Evolutionary conservation across 2,113 vertebrate genomes (phyloP), one percentile per base, ranked within the genome.

Genomic region (Ameiurus melas): DNA sequence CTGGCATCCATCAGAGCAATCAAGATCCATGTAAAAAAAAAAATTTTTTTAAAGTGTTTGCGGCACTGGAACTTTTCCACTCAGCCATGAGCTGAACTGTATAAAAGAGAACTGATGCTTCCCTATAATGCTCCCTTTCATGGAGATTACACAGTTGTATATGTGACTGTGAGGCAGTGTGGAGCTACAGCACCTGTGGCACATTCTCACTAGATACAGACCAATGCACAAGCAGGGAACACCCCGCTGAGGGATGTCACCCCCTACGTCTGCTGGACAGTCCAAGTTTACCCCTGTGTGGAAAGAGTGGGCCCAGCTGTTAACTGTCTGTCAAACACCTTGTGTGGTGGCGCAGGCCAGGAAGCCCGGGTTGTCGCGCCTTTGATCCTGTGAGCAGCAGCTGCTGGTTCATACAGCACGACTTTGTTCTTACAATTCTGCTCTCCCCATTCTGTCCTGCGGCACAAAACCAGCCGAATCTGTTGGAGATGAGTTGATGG

Each of bases 311-410:
- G 92, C 93, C 96, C 97, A 98, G 97, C 97, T 99, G 97, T 97
- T 97, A 97, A 96, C 97, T 97, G 98, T 97, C 98, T 96, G 96
- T 99, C 98, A 99, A 98, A 97, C 97, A 96, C 97, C 97, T 97
- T 96, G 96, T 97, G 97, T 98, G 96, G 97, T 96, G 96, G 95
- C 96, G 95, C 95, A 96, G 96, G 96, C 96, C 96, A 98, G 97
- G 96, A 98, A 97, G 96, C 93, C 92, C 95, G 96, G 96, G 97
- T 98, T 98, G 97, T 98, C 97, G 96, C 95, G 94, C 94, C 97
- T 98, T 99, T 99, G 97, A 99, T 99, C 97, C 96, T 94, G 96
- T 94, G 94, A 97, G 96, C 95, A 97, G 97, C 97, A 98, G 97
- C 97, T 97, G 97, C 96, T 98, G 97, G 97, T 97, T 97, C 97